Evolutionary conservation across 2,888 invertebrate species (phyloP).

Genomic region (Hyposoter dolosus): DNA sequence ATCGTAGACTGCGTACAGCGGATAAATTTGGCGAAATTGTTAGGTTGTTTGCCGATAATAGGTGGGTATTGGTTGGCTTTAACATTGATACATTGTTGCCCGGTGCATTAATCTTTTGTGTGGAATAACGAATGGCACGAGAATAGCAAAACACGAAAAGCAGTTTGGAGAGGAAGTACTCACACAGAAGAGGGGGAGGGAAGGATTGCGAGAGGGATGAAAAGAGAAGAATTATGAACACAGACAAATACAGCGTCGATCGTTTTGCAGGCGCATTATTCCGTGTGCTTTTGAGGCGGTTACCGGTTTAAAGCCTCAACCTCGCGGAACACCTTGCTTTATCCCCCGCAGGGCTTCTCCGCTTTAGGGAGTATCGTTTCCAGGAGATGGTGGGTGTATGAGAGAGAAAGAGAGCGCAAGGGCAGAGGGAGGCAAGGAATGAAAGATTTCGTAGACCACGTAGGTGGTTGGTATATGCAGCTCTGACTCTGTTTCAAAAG

Average conservation of each 20-base stretch:
- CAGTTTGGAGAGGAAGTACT: slow-evolving; percentile 30
- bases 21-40: slow-evolving; percentile 41
- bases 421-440: background rate
- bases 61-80: slow-evolving; percentile 50
- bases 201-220: slow-evolving; percentile 17
- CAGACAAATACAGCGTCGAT: slow-evolving; percentile 25
- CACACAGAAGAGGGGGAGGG: slow-evolving; percentile 3
- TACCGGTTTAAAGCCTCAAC: slow-evolving; percentile 54
- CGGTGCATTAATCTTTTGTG: background rate
- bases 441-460: slow-evolving; percentile 24
- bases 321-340: slow-evolving; percentile 61
- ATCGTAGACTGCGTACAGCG: background rate
- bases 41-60: slow-evolving; percentile 53
- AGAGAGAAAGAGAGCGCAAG: slow-evolving; percentile 8
- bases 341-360: slow-evolving; percentile 32
- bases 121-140: slow-evolving; percentile 57
- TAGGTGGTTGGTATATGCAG: slow-evolving; percentile 18
- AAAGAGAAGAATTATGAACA: slow-evolving; percentile 64
- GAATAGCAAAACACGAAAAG: slow-evolving; percentile 58
- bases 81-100: slow-evolving; percentile 27
- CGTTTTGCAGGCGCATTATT: slow-evolving; percentile 76
- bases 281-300: slow-evolving; percentile 74
- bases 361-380: slow-evolving; percentile 42
- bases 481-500: slow-evolving; percentile 23
- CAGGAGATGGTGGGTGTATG: background rate